These are phyloP conservation scores for Peucedramus taeniatus DNA, from an alignment of 2,113 vertebrate species.

Conservation along the genomic window DNA sequence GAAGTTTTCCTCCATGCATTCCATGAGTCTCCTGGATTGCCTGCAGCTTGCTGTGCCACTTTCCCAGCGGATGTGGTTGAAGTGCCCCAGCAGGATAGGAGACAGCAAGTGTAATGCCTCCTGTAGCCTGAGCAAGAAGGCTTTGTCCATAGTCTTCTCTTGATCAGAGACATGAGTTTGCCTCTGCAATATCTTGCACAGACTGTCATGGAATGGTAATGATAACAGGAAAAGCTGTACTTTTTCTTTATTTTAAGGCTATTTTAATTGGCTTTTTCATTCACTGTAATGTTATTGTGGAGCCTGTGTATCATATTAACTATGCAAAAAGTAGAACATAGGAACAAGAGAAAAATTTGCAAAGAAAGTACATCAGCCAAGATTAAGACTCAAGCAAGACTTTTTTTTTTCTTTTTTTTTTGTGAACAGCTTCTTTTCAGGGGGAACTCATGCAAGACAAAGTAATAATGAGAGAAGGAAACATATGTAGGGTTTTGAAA, in stretches of 20 bases:
- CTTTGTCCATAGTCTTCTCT: fast-evolving
- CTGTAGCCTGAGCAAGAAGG: not conserved
- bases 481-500: not conserved
- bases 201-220: not conserved
- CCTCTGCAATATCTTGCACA: not conserved
- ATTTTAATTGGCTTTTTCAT: not conserved
- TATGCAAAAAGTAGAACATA: not conserved
- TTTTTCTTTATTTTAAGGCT: not conserved
- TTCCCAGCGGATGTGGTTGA: not conserved
- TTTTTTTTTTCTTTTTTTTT: not conserved
- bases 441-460: not conserved
- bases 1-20: not conserved
- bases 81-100: not conserved
- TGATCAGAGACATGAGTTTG: not conserved
- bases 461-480: not conserved
- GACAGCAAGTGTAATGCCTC: not conserved
- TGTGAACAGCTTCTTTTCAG: not conserved
- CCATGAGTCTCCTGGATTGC: too few relatives aligned
- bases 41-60: not conserved
- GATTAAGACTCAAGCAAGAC: not conserved
- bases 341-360: not conserved
- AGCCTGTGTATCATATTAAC: not conserved
- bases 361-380: not conserved
- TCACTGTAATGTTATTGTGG: not conserved
- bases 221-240: not conserved